phyloP scores from a whole-genome alignment of 2,888 invertebrate species.

The Hesperia comma region DNA sequence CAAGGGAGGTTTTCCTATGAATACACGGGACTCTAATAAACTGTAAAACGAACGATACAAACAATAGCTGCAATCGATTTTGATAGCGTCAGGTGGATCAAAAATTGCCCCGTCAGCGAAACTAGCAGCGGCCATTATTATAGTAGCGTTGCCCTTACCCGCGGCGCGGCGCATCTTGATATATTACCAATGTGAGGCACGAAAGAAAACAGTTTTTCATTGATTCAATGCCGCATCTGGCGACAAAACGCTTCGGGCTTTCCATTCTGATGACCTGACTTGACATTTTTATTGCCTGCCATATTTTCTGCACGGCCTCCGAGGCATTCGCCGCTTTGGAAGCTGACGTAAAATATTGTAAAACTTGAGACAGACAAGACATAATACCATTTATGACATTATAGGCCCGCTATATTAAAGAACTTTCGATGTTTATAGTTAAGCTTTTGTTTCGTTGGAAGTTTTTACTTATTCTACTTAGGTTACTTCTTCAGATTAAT shows the following conservation, averaged over 20 bases:
- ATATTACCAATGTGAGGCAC: conserved; percentile 74
- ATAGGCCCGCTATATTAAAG: conserved; percentile 47
- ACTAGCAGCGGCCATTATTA: conserved; percentile 68
- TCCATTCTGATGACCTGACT: conserved; percentile 83
- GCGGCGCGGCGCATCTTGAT: conserved; percentile 58
- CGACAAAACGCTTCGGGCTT: conserved; percentile 80
- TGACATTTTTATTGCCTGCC: conserved; percentile 82
- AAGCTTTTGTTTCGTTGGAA: background rate
- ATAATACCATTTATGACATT: conserved; percentile 71
- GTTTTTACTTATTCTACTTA: background rate
- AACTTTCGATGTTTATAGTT: conserved; percentile 12
- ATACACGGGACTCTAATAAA: background rate
- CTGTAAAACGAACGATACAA: conserved; percentile 10
- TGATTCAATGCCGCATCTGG: conserved; percentile 83
- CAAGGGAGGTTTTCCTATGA: no score
- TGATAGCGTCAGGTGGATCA: conserved; percentile 64
- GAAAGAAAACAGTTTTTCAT: conserved; percentile 82
- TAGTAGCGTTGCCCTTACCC: conserved; percentile 53
- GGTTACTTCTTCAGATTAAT: no score
- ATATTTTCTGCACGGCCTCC: conserved; percentile 77
- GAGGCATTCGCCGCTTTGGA: conserved; percentile 72
- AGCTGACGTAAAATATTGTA: conserved; percentile 75
- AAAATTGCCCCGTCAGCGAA: conserved; percentile 71
- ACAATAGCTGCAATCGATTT: conserved; percentile 17
- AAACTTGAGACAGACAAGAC: conserved; percentile 71